A percentile compares a stretch with the other conserved stretches of the same genome.
These are phyloP conservation scores for Creontiades dilutus DNA, from an alignment of 2,888 invertebrate genomes.

Conservation along the genomic window DNA sequence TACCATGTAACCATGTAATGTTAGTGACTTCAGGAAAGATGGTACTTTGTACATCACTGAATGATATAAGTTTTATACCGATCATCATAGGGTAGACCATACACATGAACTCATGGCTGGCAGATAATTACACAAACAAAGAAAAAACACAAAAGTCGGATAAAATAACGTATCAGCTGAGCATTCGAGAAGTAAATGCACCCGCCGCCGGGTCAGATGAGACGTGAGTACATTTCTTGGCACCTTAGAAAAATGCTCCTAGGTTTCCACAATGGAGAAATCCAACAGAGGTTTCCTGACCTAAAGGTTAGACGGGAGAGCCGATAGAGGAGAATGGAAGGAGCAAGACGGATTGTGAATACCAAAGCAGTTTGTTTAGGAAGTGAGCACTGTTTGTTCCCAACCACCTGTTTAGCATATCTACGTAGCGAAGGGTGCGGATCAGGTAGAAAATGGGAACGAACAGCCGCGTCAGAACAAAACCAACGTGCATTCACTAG, in stretches of 20 bases:
- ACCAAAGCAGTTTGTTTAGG: slow-evolving; percentile 54
- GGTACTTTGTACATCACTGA: no score
- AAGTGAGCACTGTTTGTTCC: slow-evolving; percentile 44
- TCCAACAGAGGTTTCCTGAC: background rate
- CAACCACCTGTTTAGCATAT: slow-evolving; percentile 47
- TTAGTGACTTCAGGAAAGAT: no score
- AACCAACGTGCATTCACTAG: background rate
- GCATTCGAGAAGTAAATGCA: background rate
- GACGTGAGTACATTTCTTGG: no score
- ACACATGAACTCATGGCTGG: no score
- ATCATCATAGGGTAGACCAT: no score
- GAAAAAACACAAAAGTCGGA: no score
- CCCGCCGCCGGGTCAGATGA: no score
- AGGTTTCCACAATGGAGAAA: slow-evolving; percentile 30
- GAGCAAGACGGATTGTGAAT: slow-evolving; percentile 48
- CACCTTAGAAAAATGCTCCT: slow-evolving; percentile 7
- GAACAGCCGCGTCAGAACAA: background rate
- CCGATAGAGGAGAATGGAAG: background rate
- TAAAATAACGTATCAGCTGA: background rate
- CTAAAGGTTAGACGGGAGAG: background rate
- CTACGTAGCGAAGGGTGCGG: background rate
- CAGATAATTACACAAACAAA: no score
- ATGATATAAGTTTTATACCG: no score
- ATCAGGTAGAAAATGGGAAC: slow-evolving; percentile 1
- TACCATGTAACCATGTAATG: no score